A percentile compares a stretch with the other conserved stretches of the same genome.
Conservation (phyloP, 2,113 vertebrate species). For the Cyphomyrus discorhynchus region DNA sequence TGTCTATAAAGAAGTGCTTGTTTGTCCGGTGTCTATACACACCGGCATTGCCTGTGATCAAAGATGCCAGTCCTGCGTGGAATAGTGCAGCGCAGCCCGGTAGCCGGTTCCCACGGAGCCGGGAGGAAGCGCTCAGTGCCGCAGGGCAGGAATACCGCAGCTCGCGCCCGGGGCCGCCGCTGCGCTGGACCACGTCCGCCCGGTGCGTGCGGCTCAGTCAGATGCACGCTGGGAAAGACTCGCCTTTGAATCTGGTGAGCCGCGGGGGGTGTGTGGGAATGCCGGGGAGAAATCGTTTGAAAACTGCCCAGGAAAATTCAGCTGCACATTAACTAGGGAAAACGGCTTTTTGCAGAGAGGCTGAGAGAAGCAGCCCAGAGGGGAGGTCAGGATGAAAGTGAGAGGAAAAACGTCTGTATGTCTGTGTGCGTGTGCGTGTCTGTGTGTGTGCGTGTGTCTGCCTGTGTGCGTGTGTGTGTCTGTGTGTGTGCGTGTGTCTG, state of each 20-base stretch:
- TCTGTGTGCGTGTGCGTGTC: not conserved
- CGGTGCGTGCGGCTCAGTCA: constrained; percentile 80
- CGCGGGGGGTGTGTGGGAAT: constrained; percentile 79
- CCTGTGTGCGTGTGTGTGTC: not conserved
- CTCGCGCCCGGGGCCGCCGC: not conserved
- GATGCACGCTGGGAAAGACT: constrained; percentile 97
- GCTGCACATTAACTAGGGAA: not conserved
- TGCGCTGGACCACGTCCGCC: not conserved
- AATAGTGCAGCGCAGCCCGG: not conserved
- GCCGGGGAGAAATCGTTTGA: constrained; percentile 6
- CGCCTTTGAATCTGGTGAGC: constrained; percentile 85
- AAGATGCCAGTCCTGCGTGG: not conserved
- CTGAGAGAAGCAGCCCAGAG: not conserved
- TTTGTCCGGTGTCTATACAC: constrained; percentile 12
- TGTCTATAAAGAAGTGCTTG: constrained; percentile 29
- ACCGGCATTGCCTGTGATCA: not conserved
- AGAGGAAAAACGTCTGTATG: not conserved
- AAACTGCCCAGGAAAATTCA: not conserved
- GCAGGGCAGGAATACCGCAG: not conserved
- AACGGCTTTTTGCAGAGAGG: not conserved
- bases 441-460: not conserved
- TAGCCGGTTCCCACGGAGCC: constrained; percentile 11
- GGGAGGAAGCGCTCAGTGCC: not conserved
- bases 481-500: not conserved
- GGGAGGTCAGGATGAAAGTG: not conserved